Base-by-base conservation (phyloP, 2,113 vertebrate species). In the Indicator indicator region DNA sequence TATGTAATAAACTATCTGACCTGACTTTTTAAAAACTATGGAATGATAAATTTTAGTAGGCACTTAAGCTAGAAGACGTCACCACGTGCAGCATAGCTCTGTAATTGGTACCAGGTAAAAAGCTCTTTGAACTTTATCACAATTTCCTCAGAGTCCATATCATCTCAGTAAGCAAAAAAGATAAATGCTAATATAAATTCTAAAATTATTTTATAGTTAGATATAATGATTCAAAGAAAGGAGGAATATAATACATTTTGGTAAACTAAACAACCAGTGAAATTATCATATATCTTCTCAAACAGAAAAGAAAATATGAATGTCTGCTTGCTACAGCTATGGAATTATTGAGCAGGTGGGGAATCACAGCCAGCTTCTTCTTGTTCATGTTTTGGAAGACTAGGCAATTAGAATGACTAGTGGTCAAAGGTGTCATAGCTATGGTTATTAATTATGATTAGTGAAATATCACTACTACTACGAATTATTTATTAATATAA, bases 241-340 rank as follows among this genome's bases (percentile, higher is more conserved):
- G 55, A 2, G 32, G 16, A 40, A 10, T 46, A 2, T 12, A 71
- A 24, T 8, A 16, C 0, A 1, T n/a, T 56, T 11, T 56, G 3
- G 4, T 33, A 85, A 87, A 64, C 32, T 32, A 78, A 68, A 8
- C 2, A 50, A 18, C 30, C 16, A 17, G 19, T 60, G 23, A 62
- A 88, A 64, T 48, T 23, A 38, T 1, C 1, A 2, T 36, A 36
- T 30, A 12, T 10, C 5, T 64, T 17, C 30, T 63, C 42, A 75
- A 56, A 75, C 0, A 24, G 16, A 72, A 36, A 11, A 58, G 23
- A 6, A 7, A 48, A n/a, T 23, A 14, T 46, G 56, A 62, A 74
- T 42, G 3, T 3, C 7, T 89, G 6, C 26, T 42, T 67, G 33
- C 8, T 86, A 16, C 24, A 44, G 5, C 6, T 63, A 6, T 7